Conservation (phyloP, 2,113 vertebrate genomes). For the Oreochromis tanganicae region DNA sequence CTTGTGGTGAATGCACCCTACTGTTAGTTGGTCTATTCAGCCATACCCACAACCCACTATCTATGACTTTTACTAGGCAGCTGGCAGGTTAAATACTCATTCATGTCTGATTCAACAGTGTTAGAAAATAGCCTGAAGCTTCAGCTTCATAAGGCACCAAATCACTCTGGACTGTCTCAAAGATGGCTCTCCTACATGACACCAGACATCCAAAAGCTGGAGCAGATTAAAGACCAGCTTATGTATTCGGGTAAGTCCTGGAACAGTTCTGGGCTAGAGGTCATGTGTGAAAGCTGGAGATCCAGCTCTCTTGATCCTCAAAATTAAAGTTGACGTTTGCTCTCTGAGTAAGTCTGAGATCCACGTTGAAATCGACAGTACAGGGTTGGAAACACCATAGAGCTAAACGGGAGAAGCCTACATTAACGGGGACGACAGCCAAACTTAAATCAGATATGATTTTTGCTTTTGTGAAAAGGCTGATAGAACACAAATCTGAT, state of each 20-base stretch:
- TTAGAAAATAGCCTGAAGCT: neutral
- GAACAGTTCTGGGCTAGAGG: neutral
- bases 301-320: neutral
- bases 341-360: neutral
- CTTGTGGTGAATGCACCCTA: fast-evolving
- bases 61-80: neutral
- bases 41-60: neutral
- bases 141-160: neutral
- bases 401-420: fast-evolving
- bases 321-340: neutral
- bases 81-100: neutral
- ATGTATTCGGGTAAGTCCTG: neutral
- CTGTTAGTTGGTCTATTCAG: neutral
- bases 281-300: neutral
- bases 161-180: neutral
- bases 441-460: neutral
- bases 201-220: neutral
- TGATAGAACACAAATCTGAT: neutral
- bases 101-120: neutral
- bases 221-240: neutral
- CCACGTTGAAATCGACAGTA: neutral
- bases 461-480: neutral
- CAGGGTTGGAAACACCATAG: fast-evolving
- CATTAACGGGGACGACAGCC: neutral
- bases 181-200: neutral